phyloP scores from a whole-genome alignment of 1,140 invertebrate genomes.

The Copidosoma floridanum region DNA sequence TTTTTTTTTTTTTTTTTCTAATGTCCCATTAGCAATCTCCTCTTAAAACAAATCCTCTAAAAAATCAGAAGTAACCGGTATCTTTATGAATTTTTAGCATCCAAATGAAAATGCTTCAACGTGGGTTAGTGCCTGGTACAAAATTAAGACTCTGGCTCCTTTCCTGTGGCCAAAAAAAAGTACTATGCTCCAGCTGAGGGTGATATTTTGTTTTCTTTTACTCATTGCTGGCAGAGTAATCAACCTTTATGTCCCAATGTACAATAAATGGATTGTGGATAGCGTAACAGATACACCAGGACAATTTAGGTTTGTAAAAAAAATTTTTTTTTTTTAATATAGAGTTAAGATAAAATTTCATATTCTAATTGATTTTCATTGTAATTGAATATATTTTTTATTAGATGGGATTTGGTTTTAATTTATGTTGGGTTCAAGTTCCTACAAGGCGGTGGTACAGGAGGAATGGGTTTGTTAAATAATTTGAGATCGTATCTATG shows the following conservation, averaged over 20 bases:
- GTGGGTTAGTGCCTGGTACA: constrained; percentile 75
- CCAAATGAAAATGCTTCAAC: constrained; percentile 66
- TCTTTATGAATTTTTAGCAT: constrained; percentile 56
- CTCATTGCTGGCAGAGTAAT: constrained; percentile 80
- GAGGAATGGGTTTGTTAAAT: constrained; percentile 89
- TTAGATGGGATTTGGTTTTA: constrained; percentile 84
- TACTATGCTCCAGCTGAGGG: constrained; percentile 73
- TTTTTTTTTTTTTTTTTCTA: too few species aligned
- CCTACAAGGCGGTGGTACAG: constrained; percentile 88
- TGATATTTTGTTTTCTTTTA: constrained; percentile 79
- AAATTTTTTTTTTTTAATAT: constrained; percentile 7
- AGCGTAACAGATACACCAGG: constrained; percentile 50
- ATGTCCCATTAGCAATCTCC: too few species aligned
- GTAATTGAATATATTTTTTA: constrained; percentile 6
- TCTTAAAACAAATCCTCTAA: too few species aligned
- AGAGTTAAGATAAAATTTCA: background rate
- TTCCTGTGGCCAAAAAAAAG: constrained; percentile 94
- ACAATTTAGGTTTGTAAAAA: constrained; percentile 42
- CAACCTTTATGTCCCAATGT: constrained; percentile 92
- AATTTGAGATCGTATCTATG: constrained; percentile 89
- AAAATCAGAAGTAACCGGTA: too few species aligned
- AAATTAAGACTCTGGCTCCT: constrained; percentile 77
- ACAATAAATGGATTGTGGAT: constrained; percentile 79
- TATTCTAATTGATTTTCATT: constrained; percentile 2
- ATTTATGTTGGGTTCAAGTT: constrained; percentile 87